A percentile compares a stretch with the other conserved stretches of the same genome.
Conservation (phyloP, 2,113 vertebrate genomes). For the Syngnathus typhle region DNA sequence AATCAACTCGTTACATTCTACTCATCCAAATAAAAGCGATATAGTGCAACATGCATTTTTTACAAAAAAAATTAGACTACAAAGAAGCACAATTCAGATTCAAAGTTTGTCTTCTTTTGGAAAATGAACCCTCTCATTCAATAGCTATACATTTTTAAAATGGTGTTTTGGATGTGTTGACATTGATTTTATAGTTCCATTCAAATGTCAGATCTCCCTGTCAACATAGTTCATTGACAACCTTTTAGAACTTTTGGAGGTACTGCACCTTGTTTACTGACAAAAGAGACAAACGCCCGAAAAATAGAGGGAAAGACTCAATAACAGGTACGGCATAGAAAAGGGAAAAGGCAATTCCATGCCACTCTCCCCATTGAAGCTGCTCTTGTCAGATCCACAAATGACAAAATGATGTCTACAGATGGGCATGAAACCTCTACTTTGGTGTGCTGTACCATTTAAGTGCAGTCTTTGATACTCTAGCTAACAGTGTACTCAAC, state of each 20-base stretch:
- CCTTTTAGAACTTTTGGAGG: background rate
- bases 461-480: background rate
- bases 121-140: too few species aligned
- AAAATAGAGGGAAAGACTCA: background rate
- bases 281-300: background rate
- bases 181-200: background rate
- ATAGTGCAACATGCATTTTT: too few species aligned
- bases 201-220: background rate
- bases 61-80: too few species aligned
- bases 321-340: background rate
- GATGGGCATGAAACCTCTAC: background rate
- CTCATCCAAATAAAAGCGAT: too few species aligned
- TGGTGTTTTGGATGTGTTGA: too few species aligned
- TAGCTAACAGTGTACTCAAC: background rate
- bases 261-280: background rate
- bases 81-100: too few species aligned
- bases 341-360: background rate
- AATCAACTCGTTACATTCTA: too few species aligned
- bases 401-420: conserved; percentile 2
- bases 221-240: background rate
- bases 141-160: background rate
- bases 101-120: too few species aligned
- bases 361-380: background rate
- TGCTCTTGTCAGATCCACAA: background rate
- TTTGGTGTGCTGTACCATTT: background rate